These are phyloP conservation scores for Bettongia penicillata DNA, from an alignment of 2,113 vertebrate species.

Conservation along the genomic window DNA sequence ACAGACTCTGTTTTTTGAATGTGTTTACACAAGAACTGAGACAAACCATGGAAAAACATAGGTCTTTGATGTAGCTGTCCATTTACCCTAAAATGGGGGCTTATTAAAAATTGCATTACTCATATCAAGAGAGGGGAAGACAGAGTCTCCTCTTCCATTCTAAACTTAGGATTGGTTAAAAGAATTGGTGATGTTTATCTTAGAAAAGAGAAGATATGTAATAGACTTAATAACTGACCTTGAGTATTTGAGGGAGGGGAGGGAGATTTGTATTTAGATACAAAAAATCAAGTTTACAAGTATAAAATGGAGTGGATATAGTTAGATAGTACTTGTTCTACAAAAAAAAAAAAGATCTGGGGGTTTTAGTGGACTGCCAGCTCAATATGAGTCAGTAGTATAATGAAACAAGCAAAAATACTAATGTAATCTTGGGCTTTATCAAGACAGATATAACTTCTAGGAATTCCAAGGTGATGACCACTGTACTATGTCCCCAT, in stretches of 20 bases:
- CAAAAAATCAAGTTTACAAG: too few species aligned
- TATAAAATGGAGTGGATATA: too few species aligned
- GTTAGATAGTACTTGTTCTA: too few species aligned
- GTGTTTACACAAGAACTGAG: neutral
- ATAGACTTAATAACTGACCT: neutral
- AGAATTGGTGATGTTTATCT: neutral
- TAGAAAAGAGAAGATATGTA: neutral
- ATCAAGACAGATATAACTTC: too few species aligned
- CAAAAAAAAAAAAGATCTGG: too few species aligned
- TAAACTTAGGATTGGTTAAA: neutral
- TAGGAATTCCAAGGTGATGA: neutral
- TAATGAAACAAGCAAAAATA: too few species aligned
- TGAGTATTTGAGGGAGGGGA: neutral
- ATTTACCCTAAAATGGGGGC: neutral
- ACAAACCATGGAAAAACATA: neutral
- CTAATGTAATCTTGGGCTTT: too few species aligned
- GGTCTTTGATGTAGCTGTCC: neutral
- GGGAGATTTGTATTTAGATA: too few species aligned
- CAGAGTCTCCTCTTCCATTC: neutral
- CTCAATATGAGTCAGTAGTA: too few species aligned
- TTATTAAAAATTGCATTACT: neutral
- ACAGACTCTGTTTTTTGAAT: neutral
- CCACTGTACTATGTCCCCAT: too few species aligned
- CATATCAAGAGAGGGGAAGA: neutral
- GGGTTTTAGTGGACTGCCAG: too few species aligned